A percentile compares a stretch with the other conserved stretches of the same genome.
These are phyloP conservation scores for Xenops minutus DNA, from an alignment of 2,797 vertebrate genomes.

Conservation along the genomic window DNA sequence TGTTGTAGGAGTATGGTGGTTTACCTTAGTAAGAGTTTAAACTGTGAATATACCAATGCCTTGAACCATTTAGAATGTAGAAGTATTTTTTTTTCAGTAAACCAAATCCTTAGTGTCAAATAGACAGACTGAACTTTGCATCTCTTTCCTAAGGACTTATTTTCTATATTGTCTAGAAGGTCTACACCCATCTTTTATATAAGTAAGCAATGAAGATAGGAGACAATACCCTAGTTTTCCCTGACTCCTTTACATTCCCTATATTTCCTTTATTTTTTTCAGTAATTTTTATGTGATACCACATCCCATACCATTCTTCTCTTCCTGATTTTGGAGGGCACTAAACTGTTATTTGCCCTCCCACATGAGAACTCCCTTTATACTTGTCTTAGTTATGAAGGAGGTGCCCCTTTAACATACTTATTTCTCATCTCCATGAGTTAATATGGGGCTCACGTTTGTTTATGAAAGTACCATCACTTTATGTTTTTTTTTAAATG, in stretches of 20 bases:
- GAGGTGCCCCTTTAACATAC: neutral
- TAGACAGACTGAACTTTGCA: fast-evolving
- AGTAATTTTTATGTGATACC: neutral
- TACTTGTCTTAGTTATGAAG: neutral
- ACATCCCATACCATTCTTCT: neutral
- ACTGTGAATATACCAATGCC: neutral
- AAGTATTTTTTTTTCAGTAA: neutral
- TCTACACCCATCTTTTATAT: fast-evolving
- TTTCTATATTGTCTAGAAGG: neutral
- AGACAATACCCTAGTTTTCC: neutral
- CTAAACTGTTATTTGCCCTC: neutral
- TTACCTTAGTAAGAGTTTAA: neutral
- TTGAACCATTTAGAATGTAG: neutral
- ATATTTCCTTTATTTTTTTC: neutral
- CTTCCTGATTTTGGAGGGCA: fast-evolving
- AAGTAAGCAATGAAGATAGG: neutral
- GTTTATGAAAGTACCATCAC: fast-evolving
- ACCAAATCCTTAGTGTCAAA: neutral
- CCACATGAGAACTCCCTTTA: neutral
- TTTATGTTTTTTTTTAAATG: neutral
- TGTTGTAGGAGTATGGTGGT: fast-evolving
- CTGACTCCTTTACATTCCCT: neutral
- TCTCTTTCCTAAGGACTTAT: neutral
- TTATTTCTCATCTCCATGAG: neutral
- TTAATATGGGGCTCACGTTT: fast-evolving